These are phyloP conservation scores for Magallana gigas DNA, from an alignment of 1,140 invertebrate species.

Conservation along the genomic window DNA sequence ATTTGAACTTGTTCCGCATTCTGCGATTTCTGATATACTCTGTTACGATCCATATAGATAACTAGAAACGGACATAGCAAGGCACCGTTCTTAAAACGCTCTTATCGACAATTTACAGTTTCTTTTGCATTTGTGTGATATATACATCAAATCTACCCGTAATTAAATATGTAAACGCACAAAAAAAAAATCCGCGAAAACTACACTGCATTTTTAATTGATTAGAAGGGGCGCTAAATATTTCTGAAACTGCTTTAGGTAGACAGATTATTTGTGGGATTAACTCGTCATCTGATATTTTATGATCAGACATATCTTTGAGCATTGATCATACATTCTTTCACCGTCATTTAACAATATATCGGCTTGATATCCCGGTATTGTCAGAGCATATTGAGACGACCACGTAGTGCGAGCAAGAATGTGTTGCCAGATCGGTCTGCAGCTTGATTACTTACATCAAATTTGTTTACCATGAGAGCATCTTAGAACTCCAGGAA, in stretches of 20 bases:
- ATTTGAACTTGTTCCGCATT: not conserved
- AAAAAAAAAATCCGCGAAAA: no score
- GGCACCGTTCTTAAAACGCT: no score
- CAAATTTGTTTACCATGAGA: slow-evolving; percentile 36
- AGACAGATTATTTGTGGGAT: no score
- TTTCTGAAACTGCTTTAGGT: no score
- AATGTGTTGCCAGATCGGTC: slow-evolving; percentile 25
- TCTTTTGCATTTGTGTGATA: no score
- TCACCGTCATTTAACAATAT: not conserved
- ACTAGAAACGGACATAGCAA: not conserved
- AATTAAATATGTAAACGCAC: no score
- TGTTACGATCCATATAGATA: slow-evolving; percentile 2
- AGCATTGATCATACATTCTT: slow-evolving; percentile 26
- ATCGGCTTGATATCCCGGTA: slow-evolving; percentile 5
- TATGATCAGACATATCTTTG: slow-evolving; percentile 1
- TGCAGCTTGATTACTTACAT: slow-evolving; percentile 18
- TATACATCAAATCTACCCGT: no score
- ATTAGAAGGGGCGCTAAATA: no score
- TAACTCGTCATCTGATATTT: not conserved
- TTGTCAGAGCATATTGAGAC: slow-evolving; percentile 24
- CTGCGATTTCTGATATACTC: not conserved
- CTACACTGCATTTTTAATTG: no score
- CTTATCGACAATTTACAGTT: no score
- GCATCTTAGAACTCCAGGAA: not conserved
- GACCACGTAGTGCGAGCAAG: slow-evolving; percentile 31